These are phyloP conservation scores for Drosophila koepferae DNA, from an alignment of 2,888 invertebrate species.

Conservation along the genomic window DNA sequence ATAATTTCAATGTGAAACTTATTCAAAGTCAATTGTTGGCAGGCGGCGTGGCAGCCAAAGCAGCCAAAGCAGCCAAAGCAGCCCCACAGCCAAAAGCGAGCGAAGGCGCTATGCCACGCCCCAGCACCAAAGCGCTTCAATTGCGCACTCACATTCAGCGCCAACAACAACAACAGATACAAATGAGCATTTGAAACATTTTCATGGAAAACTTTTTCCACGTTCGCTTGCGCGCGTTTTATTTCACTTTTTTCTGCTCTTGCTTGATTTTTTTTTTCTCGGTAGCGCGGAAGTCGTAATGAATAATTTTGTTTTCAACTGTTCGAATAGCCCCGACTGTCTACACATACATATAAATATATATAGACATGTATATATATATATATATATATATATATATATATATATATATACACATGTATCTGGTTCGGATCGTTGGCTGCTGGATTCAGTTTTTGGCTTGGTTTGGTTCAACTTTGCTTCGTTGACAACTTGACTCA, in stretches of 20 bases:
- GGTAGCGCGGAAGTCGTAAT: slow-evolving; percentile 76
- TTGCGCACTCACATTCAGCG: slow-evolving; percentile 38
- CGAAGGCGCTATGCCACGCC: slow-evolving; percentile 51
- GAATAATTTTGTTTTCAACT: slow-evolving; percentile 78
- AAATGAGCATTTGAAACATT: slow-evolving; percentile 76
- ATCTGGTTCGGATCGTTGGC: slow-evolving; percentile 63
- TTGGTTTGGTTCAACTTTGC: slow-evolving; percentile 43
- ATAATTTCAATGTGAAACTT: slow-evolving; percentile 77
- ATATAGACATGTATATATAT: background rate
- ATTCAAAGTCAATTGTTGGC: slow-evolving; percentile 74
- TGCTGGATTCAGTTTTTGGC: slow-evolving; percentile 59
- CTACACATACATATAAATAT: background rate
- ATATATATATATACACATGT: slow-evolving; percentile 16
- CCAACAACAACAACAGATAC: slow-evolving; percentile 46
- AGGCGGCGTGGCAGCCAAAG: slow-evolving; percentile 41
- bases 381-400: background rate
- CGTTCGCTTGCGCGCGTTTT: slow-evolving; percentile 47
- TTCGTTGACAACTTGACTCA: slow-evolving; percentile 47
- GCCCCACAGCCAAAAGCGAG: slow-evolving; percentile 16
- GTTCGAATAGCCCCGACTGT: slow-evolving; percentile 41
- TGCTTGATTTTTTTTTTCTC: background rate
- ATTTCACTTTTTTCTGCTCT: slow-evolving; percentile 23
- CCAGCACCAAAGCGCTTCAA: slow-evolving; percentile 19
- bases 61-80: background rate
- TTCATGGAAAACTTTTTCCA: slow-evolving; percentile 72